Conservation (phyloP, 2,113 vertebrate species). For the Brachionichthys hirsutus region DNA sequence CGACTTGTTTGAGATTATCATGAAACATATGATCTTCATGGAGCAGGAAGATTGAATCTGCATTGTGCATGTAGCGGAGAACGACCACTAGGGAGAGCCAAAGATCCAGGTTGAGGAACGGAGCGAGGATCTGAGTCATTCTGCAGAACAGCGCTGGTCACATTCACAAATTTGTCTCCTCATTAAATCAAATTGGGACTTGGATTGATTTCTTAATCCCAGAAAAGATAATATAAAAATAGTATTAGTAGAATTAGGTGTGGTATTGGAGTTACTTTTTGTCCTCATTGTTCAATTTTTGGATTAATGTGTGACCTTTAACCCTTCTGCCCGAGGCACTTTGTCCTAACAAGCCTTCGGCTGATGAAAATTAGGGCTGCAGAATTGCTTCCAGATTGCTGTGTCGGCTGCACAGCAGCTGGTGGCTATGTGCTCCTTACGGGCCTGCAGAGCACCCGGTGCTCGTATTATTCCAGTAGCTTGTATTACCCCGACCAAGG, state of each 20-base stretch:
- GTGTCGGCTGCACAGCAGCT: neutral
- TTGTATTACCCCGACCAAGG: too few relatives aligned
- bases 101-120: neutral
- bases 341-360: slow-evolving; percentile 12
- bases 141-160: neutral
- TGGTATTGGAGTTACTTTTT: slow-evolving; percentile 1
- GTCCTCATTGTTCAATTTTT: slow-evolving; percentile 14
- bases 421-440: neutral
- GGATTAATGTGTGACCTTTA: slow-evolving; percentile 14
- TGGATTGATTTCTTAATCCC: too few relatives aligned
- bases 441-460: neutral
- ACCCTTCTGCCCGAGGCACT: slow-evolving; percentile 9
- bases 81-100: slow-evolving; percentile 18
- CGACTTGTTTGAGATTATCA: too few relatives aligned
- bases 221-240: too few relatives aligned
- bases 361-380: slow-evolving; percentile 15
- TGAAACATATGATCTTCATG: too few relatives aligned
- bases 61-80: neutral
- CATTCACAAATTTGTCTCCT: too few relatives aligned
- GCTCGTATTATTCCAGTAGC: neutral
- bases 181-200: too few relatives aligned
- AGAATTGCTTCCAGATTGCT: slow-evolving; percentile 34
- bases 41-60: too few relatives aligned
- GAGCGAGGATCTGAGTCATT: neutral
- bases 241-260: neutral